These are phyloP conservation scores for Chromis chromis DNA, from an alignment of 2,797 vertebrate species.

Conservation along the genomic window DNA sequence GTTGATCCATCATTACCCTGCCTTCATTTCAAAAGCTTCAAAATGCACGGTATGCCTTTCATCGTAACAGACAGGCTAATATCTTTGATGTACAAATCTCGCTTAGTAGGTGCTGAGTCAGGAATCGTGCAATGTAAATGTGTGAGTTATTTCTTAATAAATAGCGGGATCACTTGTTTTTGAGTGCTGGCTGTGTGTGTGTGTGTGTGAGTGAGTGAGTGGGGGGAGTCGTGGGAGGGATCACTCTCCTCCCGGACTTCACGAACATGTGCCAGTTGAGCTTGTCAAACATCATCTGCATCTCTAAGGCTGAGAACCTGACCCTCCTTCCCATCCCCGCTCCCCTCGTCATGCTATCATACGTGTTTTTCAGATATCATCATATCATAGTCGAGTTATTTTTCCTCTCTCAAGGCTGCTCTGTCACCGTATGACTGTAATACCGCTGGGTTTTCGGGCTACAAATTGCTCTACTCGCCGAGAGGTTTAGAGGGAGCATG, in stretches of 20 bases:
- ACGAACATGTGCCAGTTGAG: constrained; percentile 52
- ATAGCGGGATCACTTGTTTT: neutral
- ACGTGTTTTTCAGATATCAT: constrained; percentile 13
- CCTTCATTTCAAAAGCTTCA: constrained; percentile 15
- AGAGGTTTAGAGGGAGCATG: constrained; percentile 6
- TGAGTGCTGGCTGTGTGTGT: constrained; percentile 5
- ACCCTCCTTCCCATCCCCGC: constrained; percentile 13
- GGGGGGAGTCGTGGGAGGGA: neutral
- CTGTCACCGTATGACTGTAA: constrained; percentile 15
- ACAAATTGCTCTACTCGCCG: neutral
- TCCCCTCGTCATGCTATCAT: constrained; percentile 5
- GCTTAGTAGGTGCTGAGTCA: neutral
- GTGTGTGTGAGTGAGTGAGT: neutral
- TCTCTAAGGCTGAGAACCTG: constrained; percentile 31
- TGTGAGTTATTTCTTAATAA: neutral
- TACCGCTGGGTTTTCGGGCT: constrained; percentile 3
- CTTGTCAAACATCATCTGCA: constrained; percentile 64
- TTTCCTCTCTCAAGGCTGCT: neutral
- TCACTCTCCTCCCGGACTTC: neutral
- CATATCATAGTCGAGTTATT: neutral
- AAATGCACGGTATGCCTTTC: neutral
- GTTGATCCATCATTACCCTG: constrained; percentile 12
- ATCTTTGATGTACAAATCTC: constrained; percentile 3
- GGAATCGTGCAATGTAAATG: neutral
- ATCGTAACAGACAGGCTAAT: neutral